Conservation (phyloP, 2,797 vertebrate species). For the Pangasius krempfi region DNA sequence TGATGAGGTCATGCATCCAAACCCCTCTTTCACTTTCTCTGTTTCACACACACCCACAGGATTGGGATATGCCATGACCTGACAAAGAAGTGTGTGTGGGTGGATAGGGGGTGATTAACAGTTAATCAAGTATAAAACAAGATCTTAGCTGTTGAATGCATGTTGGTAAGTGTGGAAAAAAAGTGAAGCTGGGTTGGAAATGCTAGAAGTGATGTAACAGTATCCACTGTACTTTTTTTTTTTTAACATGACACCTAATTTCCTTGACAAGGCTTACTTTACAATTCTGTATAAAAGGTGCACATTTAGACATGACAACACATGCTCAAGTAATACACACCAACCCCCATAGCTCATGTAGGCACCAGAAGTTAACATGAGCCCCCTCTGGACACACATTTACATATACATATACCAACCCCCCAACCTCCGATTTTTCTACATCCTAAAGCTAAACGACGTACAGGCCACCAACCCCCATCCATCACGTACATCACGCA, state of each 20-base stretch:
- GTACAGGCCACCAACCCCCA: slow-evolving; percentile 26
- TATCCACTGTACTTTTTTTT: neutral
- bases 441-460: slow-evolving; percentile 12
- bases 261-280: slow-evolving; percentile 4
- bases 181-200: neutral
- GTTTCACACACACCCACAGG: slow-evolving; percentile 53
- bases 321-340: slow-evolving; percentile 1
- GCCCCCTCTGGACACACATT: slow-evolving; percentile 17
- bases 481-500: slow-evolving; percentile 5
- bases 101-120: slow-evolving; percentile 40
- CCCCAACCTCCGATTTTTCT: slow-evolving; percentile 15
- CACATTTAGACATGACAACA: slow-evolving; percentile 15
- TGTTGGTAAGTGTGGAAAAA: neutral
- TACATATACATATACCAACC: slow-evolving; percentile 36
- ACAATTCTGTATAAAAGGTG: neutral
- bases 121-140: slow-evolving; percentile 42
- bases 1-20: slow-evolving; percentile 77
- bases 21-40: slow-evolving; percentile 57
- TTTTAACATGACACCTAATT: neutral
- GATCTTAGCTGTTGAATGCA: slow-evolving; percentile 27
- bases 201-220: slow-evolving; percentile 14
- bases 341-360: slow-evolving; percentile 41
- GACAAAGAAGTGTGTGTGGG: slow-evolving; percentile 46
- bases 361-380: neutral
- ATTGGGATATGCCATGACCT: slow-evolving; percentile 47